Conservation (phyloP, 2,113 vertebrate species). For the Mustela lutreola region DNA sequence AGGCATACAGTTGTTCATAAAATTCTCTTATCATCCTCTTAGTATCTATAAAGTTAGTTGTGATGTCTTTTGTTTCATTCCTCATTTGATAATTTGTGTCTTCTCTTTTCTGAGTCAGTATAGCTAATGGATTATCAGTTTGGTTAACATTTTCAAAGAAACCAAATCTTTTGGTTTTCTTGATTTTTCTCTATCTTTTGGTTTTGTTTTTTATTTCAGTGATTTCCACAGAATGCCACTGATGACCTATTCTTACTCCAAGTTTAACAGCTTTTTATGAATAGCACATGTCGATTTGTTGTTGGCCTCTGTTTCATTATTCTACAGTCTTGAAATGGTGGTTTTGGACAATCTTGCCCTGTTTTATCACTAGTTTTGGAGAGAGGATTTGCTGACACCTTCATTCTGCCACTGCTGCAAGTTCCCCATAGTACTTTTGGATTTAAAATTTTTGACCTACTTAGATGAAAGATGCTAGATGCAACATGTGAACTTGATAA, state of each 20-base stretch:
- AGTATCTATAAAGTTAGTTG: neutral
- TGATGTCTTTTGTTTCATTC: neutral
- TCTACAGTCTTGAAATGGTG: neutral
- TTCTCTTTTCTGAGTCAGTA: neutral
- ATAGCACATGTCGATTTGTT: neutral
- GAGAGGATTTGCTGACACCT: neutral
- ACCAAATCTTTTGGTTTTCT: neutral
- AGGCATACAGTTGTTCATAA: neutral
- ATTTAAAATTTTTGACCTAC: slow-evolving; percentile 1
- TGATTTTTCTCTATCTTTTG: neutral
- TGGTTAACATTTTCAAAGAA: slow-evolving; percentile 23
- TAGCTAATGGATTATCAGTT: neutral
- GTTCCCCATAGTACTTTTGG: neutral
- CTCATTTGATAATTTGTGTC: neutral
- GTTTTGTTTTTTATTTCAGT: neutral
- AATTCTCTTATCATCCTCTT: neutral
- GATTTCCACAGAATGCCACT: neutral
- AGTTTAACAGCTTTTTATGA: neutral
- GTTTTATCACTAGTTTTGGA: neutral
- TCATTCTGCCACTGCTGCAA: neutral
- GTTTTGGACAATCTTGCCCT: neutral
- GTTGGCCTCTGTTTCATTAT: neutral
- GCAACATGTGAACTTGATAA: neutral
- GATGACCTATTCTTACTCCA: neutral
- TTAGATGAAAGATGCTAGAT: neutral